Evolutionary conservation across 2,797 vertebrate species (phyloP).

Genomic region (Chromobotia macracanthus): DNA sequence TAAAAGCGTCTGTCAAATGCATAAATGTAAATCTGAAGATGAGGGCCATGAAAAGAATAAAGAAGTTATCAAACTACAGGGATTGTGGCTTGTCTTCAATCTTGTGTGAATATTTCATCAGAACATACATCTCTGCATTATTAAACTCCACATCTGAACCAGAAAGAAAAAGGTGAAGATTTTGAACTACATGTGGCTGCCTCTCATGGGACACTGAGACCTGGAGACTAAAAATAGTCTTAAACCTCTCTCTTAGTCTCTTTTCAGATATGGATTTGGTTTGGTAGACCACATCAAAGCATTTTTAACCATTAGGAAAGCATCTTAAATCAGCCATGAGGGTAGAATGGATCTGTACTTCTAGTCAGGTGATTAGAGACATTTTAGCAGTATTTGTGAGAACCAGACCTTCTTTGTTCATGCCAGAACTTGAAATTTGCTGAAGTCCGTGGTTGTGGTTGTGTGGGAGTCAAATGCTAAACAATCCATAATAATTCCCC

Average conservation of each 20-base stretch:
- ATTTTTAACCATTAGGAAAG: background rate
- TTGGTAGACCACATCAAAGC: conserved; percentile 27
- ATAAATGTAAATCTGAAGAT: too few relatives aligned
- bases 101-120: conserved; percentile 52
- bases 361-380: conserved; percentile 27
- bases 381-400: conserved; percentile 38
- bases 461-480: conserved; percentile 14
- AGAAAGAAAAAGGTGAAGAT: conserved; percentile 29
- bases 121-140: conserved; percentile 40
- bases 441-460: conserved; percentile 26
- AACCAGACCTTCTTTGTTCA: conserved; percentile 31
- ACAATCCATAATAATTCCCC: background rate
- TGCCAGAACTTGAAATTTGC: conserved; percentile 42
- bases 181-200: conserved; percentile 5
- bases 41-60: background rate
- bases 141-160: conserved; percentile 26
- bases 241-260: background rate
- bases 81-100: conserved; percentile 15
- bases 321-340: background rate
- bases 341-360: background rate
- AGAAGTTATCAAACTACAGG: background rate
- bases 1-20: too few relatives aligned
- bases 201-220: background rate
- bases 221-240: conserved; percentile 9
- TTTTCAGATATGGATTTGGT: conserved; percentile 21